Base-by-base conservation (phyloP, 2,888 invertebrate genomes). In the Plagodis pulveraria region DNA sequence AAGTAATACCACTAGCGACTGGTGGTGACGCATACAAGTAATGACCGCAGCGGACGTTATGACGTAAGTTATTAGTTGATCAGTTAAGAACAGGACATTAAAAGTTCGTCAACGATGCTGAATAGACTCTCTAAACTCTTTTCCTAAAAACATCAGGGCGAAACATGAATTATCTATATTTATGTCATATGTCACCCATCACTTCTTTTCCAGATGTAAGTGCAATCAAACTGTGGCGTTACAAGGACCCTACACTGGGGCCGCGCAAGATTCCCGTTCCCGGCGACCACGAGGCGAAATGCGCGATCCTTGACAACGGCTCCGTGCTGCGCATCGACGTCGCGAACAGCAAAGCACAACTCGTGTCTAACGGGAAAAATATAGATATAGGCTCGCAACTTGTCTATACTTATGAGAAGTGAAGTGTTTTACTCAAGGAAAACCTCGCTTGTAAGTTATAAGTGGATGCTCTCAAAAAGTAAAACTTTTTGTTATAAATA, bases 231-330 rank as follows among this genome's bases (percentile, higher is more conserved):
- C 78, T 99, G 9, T 96, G 97, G 94, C 94, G 96, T 32, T 97
- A 96, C 86, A 91, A 94, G 57, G 97, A 98, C 85, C 95, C 97
- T 0, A 70, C 93, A 0, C 66, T 96, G 34, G 98, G 98, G 0
- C 96, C 97, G 6, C 93, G 98, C 46, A 94, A 92, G 73, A 94
- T 98, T 54, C 98, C 98, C 0, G 84, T 87, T 33, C 93, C 94
- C 58, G 94, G 95, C 40, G 93, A 96, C 68, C 94, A 95, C 56
- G 93, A 94, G 57, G 90, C 91, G 41, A 95, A 94, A 61, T 96
- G 96, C 83, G 81, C 92, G 0, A 69, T 83, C 45, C 83, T 96
- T 36, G 80, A 86, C 6, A 80, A 89, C 66, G 80, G 87, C 40
- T 79, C 85, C 50, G 94, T 94, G 52, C 84, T 95, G 63, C 70